Evolutionary conservation across 1,140 invertebrate species (phyloP).

Genomic region (Drosophila arawakana): DNA sequence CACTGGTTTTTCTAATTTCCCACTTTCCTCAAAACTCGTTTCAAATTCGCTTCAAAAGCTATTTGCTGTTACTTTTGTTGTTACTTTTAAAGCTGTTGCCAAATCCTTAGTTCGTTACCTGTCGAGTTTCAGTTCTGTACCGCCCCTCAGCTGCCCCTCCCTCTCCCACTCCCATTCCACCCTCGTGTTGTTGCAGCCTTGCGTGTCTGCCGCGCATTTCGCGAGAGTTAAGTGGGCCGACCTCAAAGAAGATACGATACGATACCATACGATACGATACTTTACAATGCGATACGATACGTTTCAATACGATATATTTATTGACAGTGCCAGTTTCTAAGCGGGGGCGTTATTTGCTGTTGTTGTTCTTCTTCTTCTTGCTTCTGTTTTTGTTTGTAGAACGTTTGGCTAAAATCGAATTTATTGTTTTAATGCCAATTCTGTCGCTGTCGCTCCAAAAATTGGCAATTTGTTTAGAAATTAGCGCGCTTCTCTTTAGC

Average conservation of each 20-base stretch:
- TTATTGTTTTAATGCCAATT: conserved; percentile 82
- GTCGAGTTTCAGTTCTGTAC: conserved; percentile 25
- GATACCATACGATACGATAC: conserved; percentile 41
- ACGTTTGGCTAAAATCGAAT: conserved; percentile 71
- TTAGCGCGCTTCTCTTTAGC: conserved; percentile 72
- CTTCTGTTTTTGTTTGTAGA: conserved; percentile 33
- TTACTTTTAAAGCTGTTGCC: conserved; percentile 37
- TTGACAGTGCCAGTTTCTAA: conserved; percentile 58
- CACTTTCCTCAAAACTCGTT: no score
- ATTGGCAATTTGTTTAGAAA: conserved; percentile 82
- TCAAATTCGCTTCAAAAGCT: conserved; percentile 11
- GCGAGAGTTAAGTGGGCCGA: conserved; percentile 75
- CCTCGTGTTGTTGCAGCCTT: conserved; percentile 39
- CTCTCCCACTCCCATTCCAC: neutral
- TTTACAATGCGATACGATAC: conserved; percentile 50
- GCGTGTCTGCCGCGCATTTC: conserved; percentile 75
- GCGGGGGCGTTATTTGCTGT: conserved; percentile 35
- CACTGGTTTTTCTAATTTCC: neutral
- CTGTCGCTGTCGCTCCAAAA: conserved; percentile 63
- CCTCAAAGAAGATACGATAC: conserved; percentile 48
- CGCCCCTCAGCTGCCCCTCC: neutral
- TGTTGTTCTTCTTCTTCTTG: conserved; percentile 26
- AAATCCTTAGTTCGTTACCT: conserved; percentile 30
- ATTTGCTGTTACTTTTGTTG: conserved; percentile 38
- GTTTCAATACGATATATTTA: conserved; percentile 63